Evolutionary conservation across 2,888 invertebrate species (phyloP), one percentile per base, ranked within the genome.

Genomic region (Catonia carolina): DNA sequence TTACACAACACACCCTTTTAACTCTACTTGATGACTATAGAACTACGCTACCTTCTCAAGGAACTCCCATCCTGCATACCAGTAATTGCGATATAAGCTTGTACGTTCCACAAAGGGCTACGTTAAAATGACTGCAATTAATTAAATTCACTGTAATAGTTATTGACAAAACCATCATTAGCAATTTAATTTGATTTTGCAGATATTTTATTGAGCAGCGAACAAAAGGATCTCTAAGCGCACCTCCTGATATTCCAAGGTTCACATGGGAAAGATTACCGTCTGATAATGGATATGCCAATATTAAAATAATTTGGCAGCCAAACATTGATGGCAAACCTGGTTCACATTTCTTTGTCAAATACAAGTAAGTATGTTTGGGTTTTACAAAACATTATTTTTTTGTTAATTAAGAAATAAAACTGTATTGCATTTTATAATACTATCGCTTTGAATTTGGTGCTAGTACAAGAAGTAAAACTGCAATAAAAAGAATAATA

Each of bases 301-400:
- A 83, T 58, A 81, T 91, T 39, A 79, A 81, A 59, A 81, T 94
- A 0, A 81, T 80, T 14, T 98, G 97, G 95, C 70, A 82, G 42
- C 94, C 96, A 0, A 82, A 85, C 55, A 69, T 83, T 8, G 85
- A 85, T 57, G 90, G 90, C 2, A 83, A 86, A 68, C 84, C 94
- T 0, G 98, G 98, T 14, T 91, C 93, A 20, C 89, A 92, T 71
- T 98, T 97, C 76, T 91, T 85, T 67, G 86, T 86, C 1, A 84
- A 88, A 70, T 89, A 89, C 75, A 81, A 78, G 69, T 77, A 70
- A 68, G 71, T 64, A 36, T 52, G 4, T 27, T 27, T 27, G n/a
- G n/a, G 45, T 47, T 37, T 15, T 17, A 27, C 35, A 39, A 27
- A 18, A n/a, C 18, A 18, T 12, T 5, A 7, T 53, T 36, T 10